Conservation (phyloP, 1,140 invertebrate genomes). For the Sesamia nonagrioides region DNA sequence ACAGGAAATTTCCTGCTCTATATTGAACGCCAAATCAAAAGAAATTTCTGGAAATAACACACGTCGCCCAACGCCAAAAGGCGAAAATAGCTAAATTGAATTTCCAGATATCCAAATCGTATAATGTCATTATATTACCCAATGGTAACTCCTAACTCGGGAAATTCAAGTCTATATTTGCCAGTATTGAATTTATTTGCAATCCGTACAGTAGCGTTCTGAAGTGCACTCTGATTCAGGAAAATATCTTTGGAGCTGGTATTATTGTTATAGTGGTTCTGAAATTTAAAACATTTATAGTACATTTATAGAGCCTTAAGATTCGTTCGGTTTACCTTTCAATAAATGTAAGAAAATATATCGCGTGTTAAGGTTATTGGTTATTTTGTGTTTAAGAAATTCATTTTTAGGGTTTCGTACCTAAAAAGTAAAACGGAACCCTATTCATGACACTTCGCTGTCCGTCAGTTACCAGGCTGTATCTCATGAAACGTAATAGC, state of each 20-base stretch:
- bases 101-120: slow-evolving; percentile 43
- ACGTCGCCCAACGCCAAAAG: slow-evolving; percentile 1
- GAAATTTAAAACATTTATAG: too few relatives aligned
- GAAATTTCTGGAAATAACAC: slow-evolving; percentile 5
- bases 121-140: slow-evolving; percentile 59
- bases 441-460: too few relatives aligned
- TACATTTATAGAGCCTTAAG: neutral
- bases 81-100: slow-evolving; percentile 39
- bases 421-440: too few relatives aligned
- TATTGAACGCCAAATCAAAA: neutral
- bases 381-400: too few relatives aligned
- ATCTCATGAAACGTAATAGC: too few relatives aligned
- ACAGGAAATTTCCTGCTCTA: neutral
- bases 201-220: slow-evolving; percentile 51
- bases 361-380: too few relatives aligned
- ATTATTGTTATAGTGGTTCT: neutral
- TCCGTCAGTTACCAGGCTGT: too few relatives aligned
- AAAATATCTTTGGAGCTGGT: slow-evolving; percentile 24
- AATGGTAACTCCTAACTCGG: slow-evolving; percentile 53
- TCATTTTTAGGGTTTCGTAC: too few relatives aligned
- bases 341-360: too few relatives aligned
- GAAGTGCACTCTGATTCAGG: slow-evolving; percentile 44
- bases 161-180: slow-evolving; percentile 69
- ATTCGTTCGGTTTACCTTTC: too few relatives aligned
- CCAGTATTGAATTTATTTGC: slow-evolving; percentile 67